These are phyloP conservation scores for Volucella bombylans DNA, from an alignment of 2,888 invertebrate genomes.

Conservation along the genomic window DNA sequence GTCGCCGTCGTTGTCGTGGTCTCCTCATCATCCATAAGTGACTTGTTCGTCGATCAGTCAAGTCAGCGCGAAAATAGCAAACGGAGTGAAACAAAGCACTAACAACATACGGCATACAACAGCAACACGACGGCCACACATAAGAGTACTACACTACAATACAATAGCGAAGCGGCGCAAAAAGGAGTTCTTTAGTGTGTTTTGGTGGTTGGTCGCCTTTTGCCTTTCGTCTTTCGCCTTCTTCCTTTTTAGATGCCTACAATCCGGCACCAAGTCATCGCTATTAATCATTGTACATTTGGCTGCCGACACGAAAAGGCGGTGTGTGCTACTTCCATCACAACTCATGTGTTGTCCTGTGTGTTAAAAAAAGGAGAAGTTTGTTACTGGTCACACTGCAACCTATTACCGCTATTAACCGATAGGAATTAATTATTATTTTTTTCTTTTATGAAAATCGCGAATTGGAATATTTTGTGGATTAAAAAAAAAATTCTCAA, in stretches of 20 bases:
- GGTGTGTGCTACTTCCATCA: conserved; percentile 76
- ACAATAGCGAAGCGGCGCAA: conserved; percentile 52
- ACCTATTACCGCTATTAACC: conserved; percentile 32
- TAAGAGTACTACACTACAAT: conserved; percentile 46
- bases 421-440: conserved; percentile 35
- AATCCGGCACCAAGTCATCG: conserved; percentile 74
- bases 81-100: conserved; percentile 58
- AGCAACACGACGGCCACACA: conserved; percentile 50
- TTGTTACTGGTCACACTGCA: background rate
- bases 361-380: conserved; percentile 14
- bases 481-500: conserved; percentile 64
- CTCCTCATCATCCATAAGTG: conserved; percentile 74
- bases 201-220: conserved; percentile 70
- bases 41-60: conserved; percentile 74
- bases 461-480: conserved; percentile 48
- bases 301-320: conserved; percentile 81
- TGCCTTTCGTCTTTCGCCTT: conserved; percentile 29
- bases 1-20: conserved; percentile 69
- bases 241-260: conserved; percentile 72
- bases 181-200: conserved; percentile 67
- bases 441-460: background rate
- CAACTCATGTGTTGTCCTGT: conserved; percentile 60
- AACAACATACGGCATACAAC: conserved; percentile 41
- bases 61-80: conserved; percentile 66
- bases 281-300: conserved; percentile 82